Evolutionary conservation across 2,797 vertebrate species (phyloP), one percentile per base, ranked within the genome.

Genomic region (Philypnodon macrostomus): DNA sequence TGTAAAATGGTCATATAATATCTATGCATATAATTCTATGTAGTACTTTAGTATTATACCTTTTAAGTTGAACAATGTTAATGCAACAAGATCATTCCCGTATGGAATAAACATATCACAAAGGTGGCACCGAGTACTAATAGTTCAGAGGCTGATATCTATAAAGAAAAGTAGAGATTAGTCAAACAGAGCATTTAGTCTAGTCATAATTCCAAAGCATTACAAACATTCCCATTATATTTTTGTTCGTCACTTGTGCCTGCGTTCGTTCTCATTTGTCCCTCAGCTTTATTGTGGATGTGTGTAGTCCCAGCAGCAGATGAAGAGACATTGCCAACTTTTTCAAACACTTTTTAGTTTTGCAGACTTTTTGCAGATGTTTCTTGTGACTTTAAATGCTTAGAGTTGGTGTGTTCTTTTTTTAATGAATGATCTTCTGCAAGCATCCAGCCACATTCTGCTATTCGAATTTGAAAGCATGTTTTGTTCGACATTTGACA

Each of bases 351-450:
- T 5, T 41, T 40, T 23, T 39, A 1, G 10, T 4, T 29, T 42
- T 26, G 34, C 30, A 23, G 29, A 17, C 5, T 16, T 11, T 40
- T 27, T 34, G n/a, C n/a, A n/a, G n/a, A 17, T 36, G 33, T 50
- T 34, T 53, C 48, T 34, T 32, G 12, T 8, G 16, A 15, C 18
- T 23, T 15, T 36, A 19, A 10, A 14, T n/a, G 9, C 13, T 44
- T n/a, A 30, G 26, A 41, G 26, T 27, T 6, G 27, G 15, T 35
- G 14, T 34, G 12, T 62, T 55, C 13, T 21, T 35, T 34, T 35
- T 34, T 42, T 53, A 53, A 60, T 53, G 48, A 58, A 32, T 13
- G 17, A 12, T 44, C 13, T 34, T 29, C 13, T 40, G 29, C 35
- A 23, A 24, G 13, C 18, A 39, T 13, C 39, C 26, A 1, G 23